Conservation (phyloP, 2,797 vertebrate genomes). For the Poecilia picta region DNA sequence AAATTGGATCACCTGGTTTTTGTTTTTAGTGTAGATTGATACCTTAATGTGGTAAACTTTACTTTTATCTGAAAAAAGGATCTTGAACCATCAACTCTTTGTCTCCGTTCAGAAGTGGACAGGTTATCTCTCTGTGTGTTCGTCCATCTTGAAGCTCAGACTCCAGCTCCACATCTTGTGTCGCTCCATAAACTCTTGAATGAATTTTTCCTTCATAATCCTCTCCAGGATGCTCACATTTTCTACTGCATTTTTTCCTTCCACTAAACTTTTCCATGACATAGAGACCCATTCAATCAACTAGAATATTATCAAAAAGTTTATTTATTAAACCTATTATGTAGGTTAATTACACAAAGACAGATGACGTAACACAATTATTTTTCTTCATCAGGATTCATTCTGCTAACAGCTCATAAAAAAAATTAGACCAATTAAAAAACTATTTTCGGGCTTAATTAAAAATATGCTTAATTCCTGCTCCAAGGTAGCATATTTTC, state of each 20-base stretch:
- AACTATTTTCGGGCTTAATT: no score
- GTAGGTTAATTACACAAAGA: no score
- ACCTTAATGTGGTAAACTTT: neutral
- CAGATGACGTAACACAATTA: no score
- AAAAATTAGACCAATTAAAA: no score
- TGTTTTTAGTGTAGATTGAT: no score
- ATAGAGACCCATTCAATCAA: neutral
- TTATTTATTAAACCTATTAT: no score
- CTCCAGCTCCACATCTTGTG: neutral
- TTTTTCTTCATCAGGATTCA: no score
- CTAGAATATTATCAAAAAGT: no score
- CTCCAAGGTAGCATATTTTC: no score
- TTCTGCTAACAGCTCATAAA: no score
- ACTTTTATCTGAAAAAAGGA: neutral
- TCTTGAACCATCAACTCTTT: neutral
- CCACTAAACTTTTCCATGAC: neutral
- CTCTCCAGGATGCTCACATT: neutral
- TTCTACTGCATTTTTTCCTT: neutral
- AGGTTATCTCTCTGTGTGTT: neutral
- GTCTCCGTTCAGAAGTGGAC: neutral
- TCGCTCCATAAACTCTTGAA: neutral
- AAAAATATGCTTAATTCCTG: no score
- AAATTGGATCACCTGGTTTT: no score
- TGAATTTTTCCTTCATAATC: neutral
- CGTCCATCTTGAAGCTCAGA: neutral